Evolutionary conservation across 2,888 invertebrate species (phyloP), one percentile per base, ranked within the genome.

Genomic region (Torymus texanus): DNA sequence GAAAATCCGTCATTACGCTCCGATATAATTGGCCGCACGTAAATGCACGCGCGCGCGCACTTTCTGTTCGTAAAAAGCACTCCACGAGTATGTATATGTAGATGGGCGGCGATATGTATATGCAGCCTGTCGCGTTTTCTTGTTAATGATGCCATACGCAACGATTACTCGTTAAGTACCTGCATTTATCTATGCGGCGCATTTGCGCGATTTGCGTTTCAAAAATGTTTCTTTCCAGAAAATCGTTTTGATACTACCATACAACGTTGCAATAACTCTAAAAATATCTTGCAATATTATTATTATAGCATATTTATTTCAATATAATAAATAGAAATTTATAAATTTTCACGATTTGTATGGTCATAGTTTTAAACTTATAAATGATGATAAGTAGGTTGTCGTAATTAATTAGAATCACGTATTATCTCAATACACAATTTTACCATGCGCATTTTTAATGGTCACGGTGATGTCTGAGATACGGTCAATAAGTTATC

Each of bases 111-210:
- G 1, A 41, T 41, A 41, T 41, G 8, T 41, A 41, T 41, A 8
- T 41, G 41, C 41, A 41, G 41, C 8, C 41, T 16, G 65, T 18
- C 51, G 21, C 53, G 14, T 74, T 8, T 59, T 18, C 16, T 50
- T 65, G 70, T 65, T 65, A 79, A 79, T 73, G 53, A 78, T 51
- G 62, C 61, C 55, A 14, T 50, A 55, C 29, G 67, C 18, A 24
- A 50, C 29, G 41, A 41, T 8, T 41, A 41, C 67, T 21, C 14
- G 62, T 29, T 21, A 68, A 75, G 67, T 68, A 62, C 62, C 68
- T 62, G 56, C 63, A 50, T 59, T 63, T 76, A 63, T 63, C 56
- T 70, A 18, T n/a, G 51, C n/a, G 53, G n/a, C n/a, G 53, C 56
- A 41, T 41, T 41, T 41, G 55, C 41, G 18, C 55, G 56, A 75